Conservation (phyloP, 2,113 vertebrate species). For the Poeciliopsis prolifica region DNA sequence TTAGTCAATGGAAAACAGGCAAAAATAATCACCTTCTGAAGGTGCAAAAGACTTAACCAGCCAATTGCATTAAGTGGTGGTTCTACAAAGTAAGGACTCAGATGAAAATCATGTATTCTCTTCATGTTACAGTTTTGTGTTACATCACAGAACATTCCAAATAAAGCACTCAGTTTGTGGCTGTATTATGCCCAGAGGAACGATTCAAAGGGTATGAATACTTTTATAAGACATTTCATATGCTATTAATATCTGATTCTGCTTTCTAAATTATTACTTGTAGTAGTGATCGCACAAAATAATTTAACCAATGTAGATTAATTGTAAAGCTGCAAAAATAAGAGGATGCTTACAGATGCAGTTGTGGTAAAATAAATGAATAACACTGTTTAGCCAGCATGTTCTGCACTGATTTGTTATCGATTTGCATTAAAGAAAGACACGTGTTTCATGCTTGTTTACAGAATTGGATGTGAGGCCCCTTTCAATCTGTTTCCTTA, state of each 20-base stretch:
- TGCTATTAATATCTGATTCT: no score
- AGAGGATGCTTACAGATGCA: neutral
- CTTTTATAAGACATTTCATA: neutral
- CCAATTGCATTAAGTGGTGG: no score
- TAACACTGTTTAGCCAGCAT: neutral
- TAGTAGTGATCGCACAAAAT: neutral
- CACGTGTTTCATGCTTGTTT: conserved; percentile 60
- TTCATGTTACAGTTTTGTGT: neutral
- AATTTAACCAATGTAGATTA: neutral
- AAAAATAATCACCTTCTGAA: no score
- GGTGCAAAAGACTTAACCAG: no score
- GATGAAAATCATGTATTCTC: neutral
- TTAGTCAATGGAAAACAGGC: neutral
- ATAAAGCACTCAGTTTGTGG: no score
- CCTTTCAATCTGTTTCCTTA: conserved; percentile 54
- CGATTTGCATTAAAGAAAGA: conserved; percentile 26
- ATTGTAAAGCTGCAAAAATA: neutral
- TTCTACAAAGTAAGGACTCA: neutral
- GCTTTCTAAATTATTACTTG: no score
- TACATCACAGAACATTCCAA: neutral
- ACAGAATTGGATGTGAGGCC: conserved; percentile 43
- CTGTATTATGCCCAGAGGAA: no score
- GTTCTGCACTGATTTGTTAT: conserved; percentile 32
- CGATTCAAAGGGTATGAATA: neutral
- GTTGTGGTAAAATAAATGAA: neutral